Evolutionary conservation across 2,888 invertebrate species (phyloP).

Genomic region (Hydriomena furcata): DNA sequence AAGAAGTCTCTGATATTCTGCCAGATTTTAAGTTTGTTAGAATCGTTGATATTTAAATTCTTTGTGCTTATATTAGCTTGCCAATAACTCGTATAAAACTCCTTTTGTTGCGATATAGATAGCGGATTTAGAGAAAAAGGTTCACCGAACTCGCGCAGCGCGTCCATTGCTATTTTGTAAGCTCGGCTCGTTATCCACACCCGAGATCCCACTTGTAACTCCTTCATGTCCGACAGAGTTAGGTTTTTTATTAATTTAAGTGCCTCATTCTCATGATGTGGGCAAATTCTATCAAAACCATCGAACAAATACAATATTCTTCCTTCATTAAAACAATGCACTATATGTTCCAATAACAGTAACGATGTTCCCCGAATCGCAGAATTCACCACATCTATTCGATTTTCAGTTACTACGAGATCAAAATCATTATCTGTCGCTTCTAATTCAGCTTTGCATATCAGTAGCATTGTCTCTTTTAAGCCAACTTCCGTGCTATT

Average conservation of each 20-base stretch:
- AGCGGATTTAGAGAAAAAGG: background rate
- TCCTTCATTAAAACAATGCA: background rate
- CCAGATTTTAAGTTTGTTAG: background rate
- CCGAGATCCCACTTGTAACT: background rate
- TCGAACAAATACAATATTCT: background rate
- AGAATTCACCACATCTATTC: background rate
- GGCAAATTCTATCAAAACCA: constrained; percentile 1
- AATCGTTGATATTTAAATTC: background rate
- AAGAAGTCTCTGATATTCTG: background rate
- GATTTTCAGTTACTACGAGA: background rate
- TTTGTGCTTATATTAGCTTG: background rate
- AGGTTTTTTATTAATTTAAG: background rate
- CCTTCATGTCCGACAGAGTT: background rate
- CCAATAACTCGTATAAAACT: background rate
- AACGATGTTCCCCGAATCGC: background rate
- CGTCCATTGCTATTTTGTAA: background rate
- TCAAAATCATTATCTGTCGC: background rate
- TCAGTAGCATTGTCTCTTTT: background rate
- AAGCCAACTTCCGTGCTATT: background rate
- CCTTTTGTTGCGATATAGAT: background rate
- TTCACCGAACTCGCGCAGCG: background rate
- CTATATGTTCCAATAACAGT: background rate
- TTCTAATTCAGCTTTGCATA: background rate
- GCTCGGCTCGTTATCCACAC: background rate
- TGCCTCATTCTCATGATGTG: background rate